Base-by-base conservation (phyloP, 2,797 vertebrate genomes). In the Hydrocynus forskahlii region DNA sequence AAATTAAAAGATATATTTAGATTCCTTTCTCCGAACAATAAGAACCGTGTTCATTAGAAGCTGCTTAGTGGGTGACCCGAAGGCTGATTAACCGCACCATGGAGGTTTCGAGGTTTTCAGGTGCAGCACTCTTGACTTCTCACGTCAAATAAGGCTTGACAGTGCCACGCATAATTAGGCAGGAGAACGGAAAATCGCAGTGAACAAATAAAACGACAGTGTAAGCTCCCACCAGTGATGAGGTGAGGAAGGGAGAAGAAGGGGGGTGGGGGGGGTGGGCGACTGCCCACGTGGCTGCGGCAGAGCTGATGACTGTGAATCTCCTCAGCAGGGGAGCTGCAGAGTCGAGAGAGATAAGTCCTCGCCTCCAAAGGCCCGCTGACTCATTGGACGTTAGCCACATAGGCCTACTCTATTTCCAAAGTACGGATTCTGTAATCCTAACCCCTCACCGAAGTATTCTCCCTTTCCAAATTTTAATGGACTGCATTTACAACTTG, bases 301-400 rank as follows among this genome's bases (percentile, higher is more conserved):
- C 72, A 72, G 62, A 60, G 75, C 64, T 21, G 78, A 83, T 70
- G 55, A 75, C 43, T 63, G 64, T 75, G 50, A 62, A 55, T 75
- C 75, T 70, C 63, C 78, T 78, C 70, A 19, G 83, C 79, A 66
- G 86, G 79, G 75, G 83, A 74, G 66, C 64, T 25, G 13, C 35
- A 16, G 48, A 75, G 76, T 74, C 74, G 79, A 67, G 71, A 21
- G 73, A 85, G 82, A 81, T 80, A 81, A 79, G 69, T 45, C 72
- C 75, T 68, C 60, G 35, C 55, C 60, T 29, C 71, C 69, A 70
- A 9, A 60, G 79, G 76, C 75, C 75, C n/a, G 48, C 73, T 78
- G 76, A 82, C 14, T 54, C 50, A 3, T 75, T 83, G 83, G 72
- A 75, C 59, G 13, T 1, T 12, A 69, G 78, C 69, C 72, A 79